These are phyloP conservation scores for Bursaphelenchus okinawaensis DNA, from an alignment of 2,888 invertebrate species.

Conservation along the genomic window DNA sequence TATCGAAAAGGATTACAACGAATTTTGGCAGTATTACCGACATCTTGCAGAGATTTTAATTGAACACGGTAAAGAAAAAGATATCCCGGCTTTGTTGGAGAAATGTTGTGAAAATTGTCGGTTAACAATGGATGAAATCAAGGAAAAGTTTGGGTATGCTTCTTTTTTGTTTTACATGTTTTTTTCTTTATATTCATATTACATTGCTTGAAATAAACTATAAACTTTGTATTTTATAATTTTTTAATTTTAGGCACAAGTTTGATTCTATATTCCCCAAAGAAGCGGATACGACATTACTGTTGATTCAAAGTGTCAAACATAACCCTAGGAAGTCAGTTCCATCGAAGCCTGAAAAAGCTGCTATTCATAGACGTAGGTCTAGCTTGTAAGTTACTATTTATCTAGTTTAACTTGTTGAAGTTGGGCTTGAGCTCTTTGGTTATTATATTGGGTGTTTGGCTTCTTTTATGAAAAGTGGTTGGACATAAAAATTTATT, in stretches of 20 bases:
- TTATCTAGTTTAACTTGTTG: too few relatives aligned
- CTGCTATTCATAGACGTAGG: background rate
- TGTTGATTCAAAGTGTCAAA: background rate
- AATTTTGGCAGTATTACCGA: conserved; percentile 10
- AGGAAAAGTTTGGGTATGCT: conserved; percentile 1
- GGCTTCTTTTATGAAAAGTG: too few relatives aligned
- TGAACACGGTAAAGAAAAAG: background rate
- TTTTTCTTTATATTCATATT: background rate
- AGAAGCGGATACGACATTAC: conserved; percentile 1
- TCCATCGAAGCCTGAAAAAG: background rate
- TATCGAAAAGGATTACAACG: conserved; percentile 3
- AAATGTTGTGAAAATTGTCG: conserved; percentile 5
- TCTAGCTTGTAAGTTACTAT: conserved; percentile 8
- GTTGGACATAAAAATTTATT: too few relatives aligned
- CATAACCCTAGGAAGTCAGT: conserved; percentile 5
- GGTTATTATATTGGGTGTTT: too few relatives aligned
- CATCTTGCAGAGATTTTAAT: background rate
- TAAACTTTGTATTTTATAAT: background rate
- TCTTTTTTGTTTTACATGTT: background rate
- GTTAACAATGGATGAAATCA: background rate
- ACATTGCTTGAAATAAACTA: too few relatives aligned
- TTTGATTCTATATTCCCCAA: background rate
- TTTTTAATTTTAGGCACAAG: background rate
- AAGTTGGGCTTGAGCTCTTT: too few relatives aligned
- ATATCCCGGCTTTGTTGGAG: background rate